phyloP scores from a whole-genome alignment of 92 coral and sea anemone species.

The Diadumene lineata region DNA sequence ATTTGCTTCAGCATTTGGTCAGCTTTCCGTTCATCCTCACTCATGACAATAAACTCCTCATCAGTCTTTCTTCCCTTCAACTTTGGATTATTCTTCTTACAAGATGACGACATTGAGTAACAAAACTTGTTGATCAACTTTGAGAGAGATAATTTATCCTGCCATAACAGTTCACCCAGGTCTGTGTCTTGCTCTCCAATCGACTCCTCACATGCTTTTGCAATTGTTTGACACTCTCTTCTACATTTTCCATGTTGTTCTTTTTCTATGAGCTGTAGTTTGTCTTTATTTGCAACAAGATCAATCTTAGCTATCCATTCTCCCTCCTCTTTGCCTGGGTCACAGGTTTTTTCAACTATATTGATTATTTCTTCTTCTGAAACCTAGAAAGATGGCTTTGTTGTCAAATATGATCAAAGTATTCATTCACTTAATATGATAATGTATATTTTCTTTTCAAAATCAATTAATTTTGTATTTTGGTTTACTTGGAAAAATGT shows the following conservation, averaged over 20 bases:
- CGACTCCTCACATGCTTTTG: slow-evolving; percentile 96
- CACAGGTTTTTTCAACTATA: slow-evolving; percentile 86
- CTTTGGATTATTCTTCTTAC: slow-evolving; percentile 55
- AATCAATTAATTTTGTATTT: no score
- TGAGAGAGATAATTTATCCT: slow-evolving; percentile 82
- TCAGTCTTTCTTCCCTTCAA: slow-evolving; percentile 67
- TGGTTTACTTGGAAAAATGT: no score
- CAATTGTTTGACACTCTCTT: slow-evolving; percentile 89
- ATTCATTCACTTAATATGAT: no score
- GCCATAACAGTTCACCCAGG: slow-evolving; percentile 95
- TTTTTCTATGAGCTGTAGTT: slow-evolving; percentile 69
- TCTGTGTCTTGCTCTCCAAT: slow-evolving; percentile 90
- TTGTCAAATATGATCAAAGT: no score
- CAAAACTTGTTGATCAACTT: slow-evolving; percentile 89
- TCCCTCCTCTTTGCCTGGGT: slow-evolving; percentile 93
- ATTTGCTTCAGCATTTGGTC: slow-evolving; percentile 82
- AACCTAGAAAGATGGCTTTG: slow-evolving; percentile 52
- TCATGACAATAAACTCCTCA: slow-evolving; percentile 74
- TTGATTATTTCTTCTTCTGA: slow-evolving; percentile 92
- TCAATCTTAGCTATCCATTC: slow-evolving; percentile 95
- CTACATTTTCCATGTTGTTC: slow-evolving; percentile 73
- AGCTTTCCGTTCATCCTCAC: slow-evolving; percentile 96
- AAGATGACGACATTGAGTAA: slow-evolving; percentile 80
- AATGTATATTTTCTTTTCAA: no score
- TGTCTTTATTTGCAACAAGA: slow-evolving; percentile 59